phyloP scores from a whole-genome alignment of 92 coral and sea anemone genomes.

The Actinostola sp. region DNA sequence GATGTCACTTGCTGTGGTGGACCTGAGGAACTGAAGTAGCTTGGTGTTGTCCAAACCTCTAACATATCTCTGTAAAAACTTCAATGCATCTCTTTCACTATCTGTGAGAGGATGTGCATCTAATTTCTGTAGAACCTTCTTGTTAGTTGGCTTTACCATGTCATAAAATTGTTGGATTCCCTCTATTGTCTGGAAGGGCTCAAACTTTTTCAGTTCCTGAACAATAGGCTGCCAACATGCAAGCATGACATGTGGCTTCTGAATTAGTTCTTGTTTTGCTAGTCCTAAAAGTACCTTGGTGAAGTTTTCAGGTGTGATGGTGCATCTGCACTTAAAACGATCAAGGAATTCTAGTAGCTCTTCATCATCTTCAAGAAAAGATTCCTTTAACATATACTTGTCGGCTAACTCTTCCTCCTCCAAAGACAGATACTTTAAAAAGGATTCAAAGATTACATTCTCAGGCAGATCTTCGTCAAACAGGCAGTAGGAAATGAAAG shows the following conservation, averaged over 20 bases:
- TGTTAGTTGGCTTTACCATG: slow-evolving; percentile 50
- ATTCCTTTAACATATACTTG: neutral
- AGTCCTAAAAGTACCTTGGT: slow-evolving; percentile 31
- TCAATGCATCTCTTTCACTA: no score
- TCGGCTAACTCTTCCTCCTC: slow-evolving; percentile 40
- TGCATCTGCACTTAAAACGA: slow-evolving; percentile 50
- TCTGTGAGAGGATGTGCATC: slow-evolving; percentile 49
- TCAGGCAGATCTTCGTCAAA: slow-evolving; percentile 51
- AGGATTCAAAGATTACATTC: slow-evolving; percentile 50
- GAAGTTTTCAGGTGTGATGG: slow-evolving; percentile 24
- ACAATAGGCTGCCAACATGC: slow-evolving; percentile 51
- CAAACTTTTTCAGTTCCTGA: slow-evolving; percentile 35
- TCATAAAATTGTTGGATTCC: slow-evolving; percentile 40
- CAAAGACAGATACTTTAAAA: slow-evolving; percentile 41
- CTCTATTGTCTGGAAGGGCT: slow-evolving; percentile 39
- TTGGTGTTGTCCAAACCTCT: no score
- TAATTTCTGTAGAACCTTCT: slow-evolving; percentile 52
- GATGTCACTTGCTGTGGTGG: no score
- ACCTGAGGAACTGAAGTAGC: no score
- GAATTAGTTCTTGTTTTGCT: slow-evolving; percentile 59
- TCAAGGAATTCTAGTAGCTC: slow-evolving; percentile 57
- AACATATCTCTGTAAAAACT: no score
- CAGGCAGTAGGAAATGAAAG: slow-evolving; percentile 54
- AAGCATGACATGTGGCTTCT: slow-evolving; percentile 62
- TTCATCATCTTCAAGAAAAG: slow-evolving; percentile 43